These are phyloP conservation scores for Solen grandis DNA, from an alignment of 1,140 invertebrate genomes.

Conservation along the genomic window DNA sequence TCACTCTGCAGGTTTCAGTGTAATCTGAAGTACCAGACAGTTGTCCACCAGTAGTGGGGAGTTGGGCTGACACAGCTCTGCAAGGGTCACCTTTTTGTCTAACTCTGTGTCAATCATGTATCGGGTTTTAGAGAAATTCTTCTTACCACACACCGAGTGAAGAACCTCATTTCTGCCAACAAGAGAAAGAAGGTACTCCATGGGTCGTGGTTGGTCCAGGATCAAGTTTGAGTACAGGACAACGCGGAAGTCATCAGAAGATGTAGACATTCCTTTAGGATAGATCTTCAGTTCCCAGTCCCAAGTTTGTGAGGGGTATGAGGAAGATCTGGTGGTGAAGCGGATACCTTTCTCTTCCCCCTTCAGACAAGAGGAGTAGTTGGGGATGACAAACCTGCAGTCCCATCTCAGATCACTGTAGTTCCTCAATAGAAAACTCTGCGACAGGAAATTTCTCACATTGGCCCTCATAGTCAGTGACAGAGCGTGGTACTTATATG, in stretches of 20 bases:
- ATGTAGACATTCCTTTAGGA: conserved; percentile 74
- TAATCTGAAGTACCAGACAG: conserved; percentile 73
- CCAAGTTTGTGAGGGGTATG: conserved; percentile 80
- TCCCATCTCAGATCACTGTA: conserved; percentile 82
- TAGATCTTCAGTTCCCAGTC: conserved; percentile 81
- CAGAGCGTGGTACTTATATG: conserved; percentile 81
- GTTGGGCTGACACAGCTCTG: conserved; percentile 68
- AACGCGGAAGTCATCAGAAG: conserved; percentile 76
- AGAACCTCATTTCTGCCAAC: conserved; percentile 78
- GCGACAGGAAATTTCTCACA: conserved; percentile 78
- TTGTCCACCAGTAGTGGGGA: conserved; percentile 73
- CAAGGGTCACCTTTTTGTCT: conserved; percentile 76
- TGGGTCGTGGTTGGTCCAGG: conserved; percentile 79
- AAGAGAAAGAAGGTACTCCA: conserved; percentile 81
- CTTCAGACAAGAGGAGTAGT: conserved; percentile 67
- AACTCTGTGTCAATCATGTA: conserved; percentile 78
- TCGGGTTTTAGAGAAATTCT: conserved; percentile 81
- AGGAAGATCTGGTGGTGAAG: conserved; percentile 79
- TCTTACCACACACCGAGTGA: conserved; percentile 79
- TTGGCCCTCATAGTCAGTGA: conserved; percentile 75
- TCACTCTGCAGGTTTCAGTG: conserved; percentile 74
- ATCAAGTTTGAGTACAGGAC: conserved; percentile 79
- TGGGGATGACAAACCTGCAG: conserved; percentile 78
- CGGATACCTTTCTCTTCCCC: conserved; percentile 75
- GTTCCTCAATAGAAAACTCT: conserved; percentile 79